These are phyloP conservation scores for Mobula birostris DNA, from an alignment of 2,113 vertebrate species.

Conservation along the genomic window DNA sequence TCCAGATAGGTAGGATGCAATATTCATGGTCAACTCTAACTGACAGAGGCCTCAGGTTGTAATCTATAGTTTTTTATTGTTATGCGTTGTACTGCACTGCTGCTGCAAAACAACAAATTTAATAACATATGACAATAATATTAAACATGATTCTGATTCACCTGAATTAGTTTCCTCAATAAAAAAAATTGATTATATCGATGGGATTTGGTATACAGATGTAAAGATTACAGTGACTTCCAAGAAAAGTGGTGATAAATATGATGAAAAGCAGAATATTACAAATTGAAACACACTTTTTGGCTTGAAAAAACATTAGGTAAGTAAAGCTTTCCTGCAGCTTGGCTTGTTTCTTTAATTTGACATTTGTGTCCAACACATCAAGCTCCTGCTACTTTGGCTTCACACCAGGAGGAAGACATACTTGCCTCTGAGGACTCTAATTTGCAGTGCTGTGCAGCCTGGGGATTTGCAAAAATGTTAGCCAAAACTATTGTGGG, in stretches of 20 bases:
- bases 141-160: no score
- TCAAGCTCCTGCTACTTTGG: background rate
- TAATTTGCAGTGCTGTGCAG: background rate
- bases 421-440: background rate
- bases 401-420: background rate
- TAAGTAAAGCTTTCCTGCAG: background rate
- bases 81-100: no score
- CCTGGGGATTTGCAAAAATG: background rate
- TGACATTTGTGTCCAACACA: background rate
- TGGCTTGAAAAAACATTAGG: background rate
- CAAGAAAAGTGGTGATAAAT: background rate
- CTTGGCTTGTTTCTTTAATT: background rate
- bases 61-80: no score
- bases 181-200: background rate
- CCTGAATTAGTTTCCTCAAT: background rate
- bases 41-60: no score
- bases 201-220: background rate
- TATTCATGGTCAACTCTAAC: no score
- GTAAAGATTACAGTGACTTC: background rate
- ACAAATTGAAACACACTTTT: background rate
- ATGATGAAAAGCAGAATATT: background rate
- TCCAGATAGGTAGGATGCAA: no score
- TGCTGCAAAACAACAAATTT: no score
- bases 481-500: background rate
- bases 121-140: no score